Conservation (phyloP, 2,888 invertebrate genomes). For the Strigamia crassipes region DNA sequence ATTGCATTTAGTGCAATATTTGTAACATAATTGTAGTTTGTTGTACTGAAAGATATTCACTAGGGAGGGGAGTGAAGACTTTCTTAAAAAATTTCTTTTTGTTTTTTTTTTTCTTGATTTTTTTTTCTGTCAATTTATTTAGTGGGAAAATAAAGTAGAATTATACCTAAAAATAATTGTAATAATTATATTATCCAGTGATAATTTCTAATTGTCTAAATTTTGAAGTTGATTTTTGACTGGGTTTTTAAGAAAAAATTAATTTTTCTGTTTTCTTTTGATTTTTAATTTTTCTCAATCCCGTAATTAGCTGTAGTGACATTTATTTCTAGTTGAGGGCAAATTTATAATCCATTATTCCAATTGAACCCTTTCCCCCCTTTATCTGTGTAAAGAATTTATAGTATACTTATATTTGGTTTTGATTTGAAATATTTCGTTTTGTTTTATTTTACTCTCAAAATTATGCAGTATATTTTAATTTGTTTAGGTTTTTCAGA, state of each 20-base stretch:
- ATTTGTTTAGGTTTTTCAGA: slow-evolving; percentile 27
- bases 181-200: slow-evolving; percentile 32
- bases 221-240: slow-evolving; percentile 3
- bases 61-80: slow-evolving; percentile 10
- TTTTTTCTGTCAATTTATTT: slow-evolving; percentile 14
- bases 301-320: slow-evolving; percentile 8
- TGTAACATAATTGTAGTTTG: slow-evolving; percentile 25
- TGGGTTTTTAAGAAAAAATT: slow-evolving; percentile 13
- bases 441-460: too few relatives aligned
- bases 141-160: slow-evolving; percentile 12
- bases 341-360: slow-evolving; percentile 15
- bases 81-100: not conserved
- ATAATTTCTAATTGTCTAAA: slow-evolving; percentile 28
- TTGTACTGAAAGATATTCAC: slow-evolving; percentile 18
- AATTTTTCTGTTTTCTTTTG: not conserved
- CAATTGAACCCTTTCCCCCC: slow-evolving; percentile 6
- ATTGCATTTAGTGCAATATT: slow-evolving; percentile 45
- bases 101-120: not conserved
- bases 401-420: not conserved
- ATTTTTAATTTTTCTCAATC: too few relatives aligned
- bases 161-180: slow-evolving; percentile 10
- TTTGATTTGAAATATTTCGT: not conserved
- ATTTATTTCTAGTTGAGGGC: slow-evolving; percentile 34
- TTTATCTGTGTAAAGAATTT: slow-evolving; percentile 19
- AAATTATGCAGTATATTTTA: not conserved